These are phyloP conservation scores for Sebastes minor DNA, from an alignment of 2,797 vertebrate genomes.

Conservation along the genomic window DNA sequence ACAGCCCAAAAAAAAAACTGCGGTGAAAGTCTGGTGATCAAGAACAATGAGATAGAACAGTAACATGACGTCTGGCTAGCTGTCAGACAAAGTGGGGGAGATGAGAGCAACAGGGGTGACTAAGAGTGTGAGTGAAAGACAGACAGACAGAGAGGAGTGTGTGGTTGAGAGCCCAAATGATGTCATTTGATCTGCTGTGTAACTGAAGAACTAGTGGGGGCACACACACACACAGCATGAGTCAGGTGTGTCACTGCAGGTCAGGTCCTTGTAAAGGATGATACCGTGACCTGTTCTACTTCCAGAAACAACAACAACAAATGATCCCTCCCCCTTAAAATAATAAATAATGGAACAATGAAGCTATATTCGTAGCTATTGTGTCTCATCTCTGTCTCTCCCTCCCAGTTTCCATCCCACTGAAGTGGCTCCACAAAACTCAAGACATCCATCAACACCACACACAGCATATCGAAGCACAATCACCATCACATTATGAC, in stretches of 20 bases:
- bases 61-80: slow-evolving; percentile 32
- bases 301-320: slow-evolving; percentile 22
- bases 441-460: slow-evolving; percentile 23
- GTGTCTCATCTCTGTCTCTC: slow-evolving; percentile 13
- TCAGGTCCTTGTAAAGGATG: slow-evolving; percentile 13
- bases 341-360: not conserved
- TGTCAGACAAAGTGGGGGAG: slow-evolving; percentile 47
- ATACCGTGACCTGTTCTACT: slow-evolving; percentile 4
- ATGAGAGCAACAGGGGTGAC: slow-evolving; percentile 27
- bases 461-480: slow-evolving; percentile 14
- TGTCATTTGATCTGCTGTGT: slow-evolving; percentile 47
- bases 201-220: slow-evolving; percentile 23
- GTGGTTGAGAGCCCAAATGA: slow-evolving; percentile 9
- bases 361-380: slow-evolving; percentile 3
- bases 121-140: slow-evolving; percentile 16
- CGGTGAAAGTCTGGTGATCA: slow-evolving; percentile 14
- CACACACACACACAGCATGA: slow-evolving; percentile 2
- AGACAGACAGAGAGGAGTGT: not conserved
- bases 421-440: slow-evolving; percentile 6
- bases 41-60: not conserved
- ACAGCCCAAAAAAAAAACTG: not conserved
- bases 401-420: slow-evolving; percentile 15
- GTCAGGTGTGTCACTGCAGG: slow-evolving; percentile 27
- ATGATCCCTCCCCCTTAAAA: not conserved
- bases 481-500: slow-evolving; percentile 1